Evolutionary conservation across 2,888 invertebrate genomes (phyloP), one percentile per base, ranked within the genome.

Genomic region (Andrena trimmerana): DNA sequence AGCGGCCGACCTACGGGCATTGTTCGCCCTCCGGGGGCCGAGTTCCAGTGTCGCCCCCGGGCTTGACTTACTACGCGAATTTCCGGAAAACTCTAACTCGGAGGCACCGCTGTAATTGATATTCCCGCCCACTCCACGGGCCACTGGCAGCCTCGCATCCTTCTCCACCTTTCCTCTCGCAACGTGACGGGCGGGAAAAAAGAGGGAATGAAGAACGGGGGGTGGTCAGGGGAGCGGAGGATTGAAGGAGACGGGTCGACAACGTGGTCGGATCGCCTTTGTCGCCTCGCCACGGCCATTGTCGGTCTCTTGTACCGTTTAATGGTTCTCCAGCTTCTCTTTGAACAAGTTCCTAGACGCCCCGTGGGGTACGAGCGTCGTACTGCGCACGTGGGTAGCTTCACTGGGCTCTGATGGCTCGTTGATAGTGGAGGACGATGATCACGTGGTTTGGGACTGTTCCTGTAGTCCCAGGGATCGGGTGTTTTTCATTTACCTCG

Each of bases 31-130:
- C 67, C 89, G 81, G 88, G 62, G 86, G 24, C 57, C 24, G 89
- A 78, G 88, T 90, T 87, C 88, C 90, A 88, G 88, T 91, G 92
- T 93, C 90, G 57, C 57, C 20, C 91, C 90, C 88, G 80, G 89
- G 89, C 92, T 92, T 92, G 92, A 93, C 93, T 93, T 93, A 93
- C 93, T 93, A 92, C 91, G 88, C 90, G 93, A 93, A 93, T 93
- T 93, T 93, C 93, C 93, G 91, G 93, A 91, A 93, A 93, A 93
- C 91, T 93, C 91, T 84, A 90, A 88, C 91, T 86, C 59, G 86
- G 88, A 77, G 84, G 86, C 85, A 89, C 78, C 89, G 89, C 86
- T 92, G 92, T 93, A 93, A 93, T 93, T 93, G 93, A 93, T 93
- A 93, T 91, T 91, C 91, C 42, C 42, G 88, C 87, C 78, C 86